These are phyloP conservation scores for Platycnemis pennipes DNA, from an alignment of 2,888 invertebrate species.

Conservation along the genomic window DNA sequence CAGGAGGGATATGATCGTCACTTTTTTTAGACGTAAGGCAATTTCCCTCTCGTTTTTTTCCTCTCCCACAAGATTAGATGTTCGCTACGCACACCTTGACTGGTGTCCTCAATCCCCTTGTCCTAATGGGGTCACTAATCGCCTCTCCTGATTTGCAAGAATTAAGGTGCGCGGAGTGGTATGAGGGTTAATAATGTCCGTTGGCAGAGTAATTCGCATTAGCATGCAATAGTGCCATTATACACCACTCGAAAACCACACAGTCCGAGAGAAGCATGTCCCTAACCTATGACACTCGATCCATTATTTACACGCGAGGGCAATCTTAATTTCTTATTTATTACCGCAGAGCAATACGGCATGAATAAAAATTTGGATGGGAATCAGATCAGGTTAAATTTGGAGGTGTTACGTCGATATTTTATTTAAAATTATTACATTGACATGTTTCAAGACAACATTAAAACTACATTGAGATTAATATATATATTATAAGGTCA, in stretches of 20 bases:
- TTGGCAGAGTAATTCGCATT: background rate
- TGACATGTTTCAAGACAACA: too few relatives aligned
- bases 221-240: conserved; percentile 14
- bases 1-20: background rate
- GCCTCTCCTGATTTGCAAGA: background rate
- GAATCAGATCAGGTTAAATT: too few relatives aligned
- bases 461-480: too few relatives aligned
- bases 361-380: too few relatives aligned
- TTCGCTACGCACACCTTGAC: background rate
- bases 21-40: background rate
- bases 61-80: background rate
- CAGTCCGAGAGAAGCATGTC: background rate
- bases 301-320: background rate
- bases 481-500: too few relatives aligned
- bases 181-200: background rate
- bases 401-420: too few relatives aligned
- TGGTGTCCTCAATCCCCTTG: background rate
- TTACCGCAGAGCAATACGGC: background rate
- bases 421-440: too few relatives aligned
- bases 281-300: background rate
- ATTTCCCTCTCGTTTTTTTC: background rate
- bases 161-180: background rate
- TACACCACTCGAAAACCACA: background rate
- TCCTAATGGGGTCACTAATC: background rate
- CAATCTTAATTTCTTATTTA: background rate